Evolutionary conservation across 1,140 invertebrate species (phyloP), one percentile per base, ranked within the genome.

Genomic region (Hyposmocoma kahamanoa): DNA sequence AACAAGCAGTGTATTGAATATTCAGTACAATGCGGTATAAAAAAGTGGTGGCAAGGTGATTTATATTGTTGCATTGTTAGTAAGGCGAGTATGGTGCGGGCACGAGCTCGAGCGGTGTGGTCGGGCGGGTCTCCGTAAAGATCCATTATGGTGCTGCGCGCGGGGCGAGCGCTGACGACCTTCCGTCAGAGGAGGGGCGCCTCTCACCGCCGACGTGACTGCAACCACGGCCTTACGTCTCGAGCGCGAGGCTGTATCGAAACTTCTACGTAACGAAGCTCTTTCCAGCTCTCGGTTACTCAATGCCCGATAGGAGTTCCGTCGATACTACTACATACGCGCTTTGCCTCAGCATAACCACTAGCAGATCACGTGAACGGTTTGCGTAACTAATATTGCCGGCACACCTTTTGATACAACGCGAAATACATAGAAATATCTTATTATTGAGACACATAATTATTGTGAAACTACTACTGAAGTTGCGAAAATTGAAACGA

Each of bases 171-270:
- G 69, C 54, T 68, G 62, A 65, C 80, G 81, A 84, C 81, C 78
- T 84, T 84, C 78, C 75, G 64, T 44, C 62, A 59, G 62, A 72
- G 74, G 75, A 75, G 77, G 78, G 76, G 69, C 69, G 66, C 78
- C 78, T 81, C 78, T 81, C 78, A 81, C 81, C 71, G 71, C 11
- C 78, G 67, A 80, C 78, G 81, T 82, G 81, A 81, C 78, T 77
- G 78, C 74, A 75, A 75, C 72, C 74, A 71, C 78, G 78, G 81
- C 78, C 79, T 82, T 78, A 82, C 67, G 61, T 68, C 64, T 71
- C 81, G 81, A 81, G 78, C 62, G 71, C 80, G 81, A 82, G 78
- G 77, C 74, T 80, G 75, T 75, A 80, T 82, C 67, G 74, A 84
- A 79, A 82, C 77, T 62, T 73, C 67, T 76, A 83, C 77, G 79